Evolutionary conservation across 2,797 vertebrate species (phyloP), one percentile per base, ranked within the genome.

Genomic region (Tapera naevia): DNA sequence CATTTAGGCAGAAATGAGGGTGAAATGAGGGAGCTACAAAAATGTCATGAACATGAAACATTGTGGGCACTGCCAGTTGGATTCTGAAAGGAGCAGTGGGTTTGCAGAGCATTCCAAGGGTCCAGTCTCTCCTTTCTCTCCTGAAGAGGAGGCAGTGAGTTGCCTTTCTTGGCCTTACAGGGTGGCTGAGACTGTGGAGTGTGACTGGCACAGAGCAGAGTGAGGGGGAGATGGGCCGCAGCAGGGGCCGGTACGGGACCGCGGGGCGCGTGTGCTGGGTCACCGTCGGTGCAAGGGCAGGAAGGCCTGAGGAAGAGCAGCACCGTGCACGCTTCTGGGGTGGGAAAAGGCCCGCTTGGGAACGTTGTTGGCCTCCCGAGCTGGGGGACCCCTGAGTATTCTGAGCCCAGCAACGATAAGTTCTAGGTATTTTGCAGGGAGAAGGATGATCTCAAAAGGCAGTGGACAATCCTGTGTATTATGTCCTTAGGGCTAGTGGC

Each of bases 1-100:
- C 11, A 7, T 81, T 88, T 76, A 74, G n/a, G 13, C 43, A 39
- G 35, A 35, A 78, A 22, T 53, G 45, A 64, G 32, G 8, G 8
- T 53, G 51, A 71, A 91, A 65, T 6, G 32, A 67, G 54, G 27
- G 45, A 83, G 25, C 27, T 65, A 30, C 27, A 28, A 46, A 65
- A 70, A 19, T 37, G 17, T 3, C 5, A 1, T 13, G 10, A 53
- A 17, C 10, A 2, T 0, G 0, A 64, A 74, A 70, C 7, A 0
- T 2, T 16, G 33, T 22, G 39, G 65, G 33, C 25, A 17, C 46
- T 86, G 50, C 62, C 37, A 43, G 3, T 4, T 50, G 30, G 33
- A 67, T 57, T 83, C 33, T 43, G 41, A 85, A 88, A 71, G 17
- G 45, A 73, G 53, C 50, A 7, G 16, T 17, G 45, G 37, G 17